A percentile compares a stretch with the other conserved stretches of the same genome.
Evolutionary conservation across 2,797 vertebrate genomes (phyloP).

Genomic region (Iguana delicatissima): DNA sequence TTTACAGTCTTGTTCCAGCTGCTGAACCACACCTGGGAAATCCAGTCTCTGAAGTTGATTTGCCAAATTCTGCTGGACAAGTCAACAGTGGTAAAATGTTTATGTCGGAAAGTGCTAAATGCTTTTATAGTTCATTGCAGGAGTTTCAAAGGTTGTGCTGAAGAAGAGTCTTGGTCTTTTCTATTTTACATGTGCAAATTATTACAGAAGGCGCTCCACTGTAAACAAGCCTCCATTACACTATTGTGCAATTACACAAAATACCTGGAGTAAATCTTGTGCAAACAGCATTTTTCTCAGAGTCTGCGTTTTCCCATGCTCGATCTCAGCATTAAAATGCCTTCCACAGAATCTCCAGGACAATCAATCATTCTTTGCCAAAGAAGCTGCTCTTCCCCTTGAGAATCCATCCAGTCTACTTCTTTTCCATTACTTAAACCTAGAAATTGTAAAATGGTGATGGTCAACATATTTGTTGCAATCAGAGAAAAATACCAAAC

Average conservation of each 20-base stretch:
- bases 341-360: constrained; percentile 90
- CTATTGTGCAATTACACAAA: neutral
- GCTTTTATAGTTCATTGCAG: constrained; percentile 37
- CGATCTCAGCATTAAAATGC: constrained; percentile 92
- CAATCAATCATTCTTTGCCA: constrained; percentile 96
- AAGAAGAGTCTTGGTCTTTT: constrained; percentile 33
- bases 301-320: constrained; percentile 89
- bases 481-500: neutral
- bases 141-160: constrained; percentile 48
- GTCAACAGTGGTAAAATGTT: neutral
- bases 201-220: constrained; percentile 24
- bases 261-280: constrained; percentile 7
- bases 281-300: constrained; percentile 72
- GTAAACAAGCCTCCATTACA: constrained; percentile 36
- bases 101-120: constrained; percentile 59
- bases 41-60: neutral
- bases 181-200: constrained; percentile 31
- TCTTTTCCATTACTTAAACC: constrained; percentile 92
- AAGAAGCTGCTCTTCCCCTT: constrained; percentile 90
- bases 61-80: neutral
- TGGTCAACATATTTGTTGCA: constrained; percentile 5
- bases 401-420: constrained; percentile 97
- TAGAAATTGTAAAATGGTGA: constrained; percentile 60
- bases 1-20: neutral
- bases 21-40: constrained; percentile 24